A percentile compares a stretch with the other conserved stretches of the same genome.
Conservation (phyloP, 2,797 vertebrate species). For the Tragopan temminckii region DNA sequence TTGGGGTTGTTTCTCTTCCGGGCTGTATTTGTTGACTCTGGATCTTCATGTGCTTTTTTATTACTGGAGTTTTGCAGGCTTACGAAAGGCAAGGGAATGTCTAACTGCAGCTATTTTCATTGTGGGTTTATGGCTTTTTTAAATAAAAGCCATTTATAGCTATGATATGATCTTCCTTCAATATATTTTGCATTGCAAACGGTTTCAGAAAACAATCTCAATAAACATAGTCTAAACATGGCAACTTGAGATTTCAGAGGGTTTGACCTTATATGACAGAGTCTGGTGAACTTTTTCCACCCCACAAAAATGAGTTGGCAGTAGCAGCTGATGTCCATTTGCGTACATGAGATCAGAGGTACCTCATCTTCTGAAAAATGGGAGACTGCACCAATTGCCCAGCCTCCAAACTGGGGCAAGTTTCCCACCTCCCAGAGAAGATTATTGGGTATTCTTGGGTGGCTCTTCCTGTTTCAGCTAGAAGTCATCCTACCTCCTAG, state of each 20-base stretch:
- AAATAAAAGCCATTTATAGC: background rate
- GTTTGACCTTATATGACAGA: background rate
- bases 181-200: background rate
- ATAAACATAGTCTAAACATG: background rate
- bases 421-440: background rate
- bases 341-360: background rate
- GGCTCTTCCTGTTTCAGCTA: background rate
- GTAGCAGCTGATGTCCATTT: background rate
- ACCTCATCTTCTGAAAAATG: background rate
- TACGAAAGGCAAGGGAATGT: background rate
- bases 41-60: background rate
- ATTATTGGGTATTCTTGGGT: background rate
- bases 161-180: background rate
- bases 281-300: background rate
- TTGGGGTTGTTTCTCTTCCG: background rate
- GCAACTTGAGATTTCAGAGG: background rate
- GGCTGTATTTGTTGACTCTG: conserved; percentile 16
- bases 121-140: background rate
- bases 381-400: background rate
- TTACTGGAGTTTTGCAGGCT: background rate
- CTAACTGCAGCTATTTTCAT: background rate
- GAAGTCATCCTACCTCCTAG: background rate
- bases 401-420: background rate
- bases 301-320: background rate
- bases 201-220: background rate